Evolutionary conservation across 2,888 invertebrate species (phyloP).

Genomic region (Luffia ferchaultella): DNA sequence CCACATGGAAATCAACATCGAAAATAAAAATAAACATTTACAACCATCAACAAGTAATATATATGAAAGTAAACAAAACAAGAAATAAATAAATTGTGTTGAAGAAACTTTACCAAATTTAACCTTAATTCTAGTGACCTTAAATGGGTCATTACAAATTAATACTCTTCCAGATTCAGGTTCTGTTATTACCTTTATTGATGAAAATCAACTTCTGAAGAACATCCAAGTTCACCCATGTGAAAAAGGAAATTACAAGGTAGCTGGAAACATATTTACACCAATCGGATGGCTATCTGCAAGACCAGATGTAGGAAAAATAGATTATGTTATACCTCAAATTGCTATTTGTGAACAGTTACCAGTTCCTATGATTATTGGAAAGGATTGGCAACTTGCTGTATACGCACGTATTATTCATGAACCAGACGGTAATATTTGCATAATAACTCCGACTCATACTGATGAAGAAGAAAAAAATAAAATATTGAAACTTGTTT

Average conservation of each 20-base stretch:
- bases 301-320: conserved; percentile 1
- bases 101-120: too few species aligned
- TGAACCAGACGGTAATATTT: background rate
- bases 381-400: background rate
- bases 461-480: conserved; percentile 1
- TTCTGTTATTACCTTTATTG: background rate
- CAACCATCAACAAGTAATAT: conserved; percentile 29
- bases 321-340: conserved; percentile 1
- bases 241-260: conserved; percentile 1
- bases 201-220: background rate
- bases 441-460: background rate
- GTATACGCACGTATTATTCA: background rate
- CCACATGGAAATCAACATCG: too few species aligned
- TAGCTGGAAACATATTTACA: background rate
- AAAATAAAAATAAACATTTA: too few species aligned
- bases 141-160: background rate
- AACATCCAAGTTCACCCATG: background rate
- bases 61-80: conserved; percentile 65
- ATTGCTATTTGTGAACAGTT: background rate
- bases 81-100: too few species aligned
- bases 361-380: background rate
- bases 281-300: background rate
- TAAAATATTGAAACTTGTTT: background rate
- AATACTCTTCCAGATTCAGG: background rate
- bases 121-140: background rate